Evolutionary conservation across 2,888 invertebrate genomes (phyloP), one percentile per base, ranked within the genome.

Genomic region (Macrophya alboannulata): DNA sequence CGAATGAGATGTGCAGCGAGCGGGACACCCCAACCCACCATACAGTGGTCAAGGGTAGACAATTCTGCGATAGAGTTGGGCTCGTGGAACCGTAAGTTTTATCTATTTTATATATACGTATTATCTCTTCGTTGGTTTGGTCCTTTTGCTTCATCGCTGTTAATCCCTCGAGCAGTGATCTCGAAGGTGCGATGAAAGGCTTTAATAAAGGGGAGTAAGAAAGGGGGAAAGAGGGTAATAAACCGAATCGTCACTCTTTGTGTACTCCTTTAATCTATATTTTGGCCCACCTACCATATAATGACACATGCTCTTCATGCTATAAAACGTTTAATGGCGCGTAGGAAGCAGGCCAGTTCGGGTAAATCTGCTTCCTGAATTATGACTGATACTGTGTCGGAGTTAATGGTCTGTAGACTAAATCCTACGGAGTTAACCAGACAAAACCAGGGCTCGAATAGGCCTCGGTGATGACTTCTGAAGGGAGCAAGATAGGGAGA

Each of bases 1-100:
- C 95, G 97, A n/a, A 94, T 98, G 90, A 96, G 96, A 88, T 98
- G 98, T 92, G 96, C 96, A 43, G 97, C 97, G 0, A 96, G 96
- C 88, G 98, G 98, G 3, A 95, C 95, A 65, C 98, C 98, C 0
- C 94, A 94, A 81, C 98, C 98, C 0, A 94, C 95, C 12, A 96
- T 98, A 51, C 97, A 97, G 89, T 98, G 98, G 98, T 94, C 95
- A 84, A 95, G 95, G 89, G 94, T 95, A 72, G 96, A 96, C 92
- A 96, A 94, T 72, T 94, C 94, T 62, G 94, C 96, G 25, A 96
- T 97, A 87, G 95, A 95, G 85, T 93, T 95, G 85, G 96, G 96
- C 82, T 94, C 95, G 81, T 96, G 96, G 95, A 95, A 95, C 94
- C 95, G 96, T 96, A 94, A 91, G 86, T 86, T 85, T 85, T 77